Evolutionary conservation across 2,113 vertebrate species (phyloP).

Genomic region (Ciconia stormi): DNA sequence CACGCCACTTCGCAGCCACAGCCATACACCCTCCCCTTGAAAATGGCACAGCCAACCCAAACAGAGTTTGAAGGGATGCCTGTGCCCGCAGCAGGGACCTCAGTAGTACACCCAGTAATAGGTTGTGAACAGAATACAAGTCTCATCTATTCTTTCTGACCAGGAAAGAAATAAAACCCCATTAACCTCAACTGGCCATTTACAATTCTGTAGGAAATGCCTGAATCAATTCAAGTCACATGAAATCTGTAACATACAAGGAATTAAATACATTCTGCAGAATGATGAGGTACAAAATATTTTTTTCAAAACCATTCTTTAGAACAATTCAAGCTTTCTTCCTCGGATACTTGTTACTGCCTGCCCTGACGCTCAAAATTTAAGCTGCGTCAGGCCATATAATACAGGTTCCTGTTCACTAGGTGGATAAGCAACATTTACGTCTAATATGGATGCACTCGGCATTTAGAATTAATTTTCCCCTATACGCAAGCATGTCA

Average conservation of each 20-base stretch:
- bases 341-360: not conserved
- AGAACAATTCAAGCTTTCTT: not conserved
- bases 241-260: not conserved
- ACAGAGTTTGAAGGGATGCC: not conserved
- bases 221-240: not conserved
- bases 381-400: not conserved
- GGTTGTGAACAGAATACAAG: not conserved
- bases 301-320: not conserved
- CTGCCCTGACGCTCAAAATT: slow-evolving; percentile 1
- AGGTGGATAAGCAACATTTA: not conserved
- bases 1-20: rapidly evolving
- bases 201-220: not conserved
- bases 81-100: not conserved
- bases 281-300: not conserved
- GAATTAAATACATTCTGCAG: not conserved
- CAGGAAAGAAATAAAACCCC: not conserved
- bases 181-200: not conserved
- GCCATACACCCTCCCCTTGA: not conserved
- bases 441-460: not conserved
- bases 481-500: not conserved
- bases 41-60: not conserved
- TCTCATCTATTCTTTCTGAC: not conserved
- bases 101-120: rapidly evolving
- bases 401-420: not conserved
- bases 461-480: slow-evolving; percentile 24